Percentiles rank a stretch among this genome's conserved stretches.
phyloP scores from a whole-genome alignment of 2,113 vertebrate genomes.

The Suncus etruscus region DNA sequence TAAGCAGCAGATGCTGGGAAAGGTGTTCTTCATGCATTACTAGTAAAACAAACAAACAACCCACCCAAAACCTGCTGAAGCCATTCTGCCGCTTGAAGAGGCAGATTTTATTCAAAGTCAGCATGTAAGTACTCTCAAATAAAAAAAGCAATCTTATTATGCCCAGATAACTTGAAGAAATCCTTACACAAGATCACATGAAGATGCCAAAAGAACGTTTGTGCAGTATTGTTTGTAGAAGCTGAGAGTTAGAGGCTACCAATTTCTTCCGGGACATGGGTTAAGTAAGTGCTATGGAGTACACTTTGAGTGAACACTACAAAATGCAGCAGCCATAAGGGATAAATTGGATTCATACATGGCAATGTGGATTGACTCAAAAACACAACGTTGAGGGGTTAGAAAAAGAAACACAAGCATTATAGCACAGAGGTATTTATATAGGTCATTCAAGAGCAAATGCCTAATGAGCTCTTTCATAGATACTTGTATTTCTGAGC shows the following conservation, averaged over 20 bases:
- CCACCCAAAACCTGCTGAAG: too few relatives aligned
- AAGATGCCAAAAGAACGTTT: background rate
- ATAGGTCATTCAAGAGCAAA: background rate
- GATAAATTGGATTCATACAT: slow-evolving; percentile 3
- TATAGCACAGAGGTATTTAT: background rate
- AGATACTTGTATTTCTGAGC: slow-evolving; percentile 20
- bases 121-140: background rate
- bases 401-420: background rate
- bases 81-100: too few relatives aligned
- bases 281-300: background rate
- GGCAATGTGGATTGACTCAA: background rate
- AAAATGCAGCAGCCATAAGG: background rate
- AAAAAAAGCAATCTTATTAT: background rate
- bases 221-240: slow-evolving; percentile 1
- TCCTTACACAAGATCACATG: background rate
- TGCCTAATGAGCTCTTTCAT: slow-evolving; percentile 46
- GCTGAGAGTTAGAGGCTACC: slow-evolving; percentile 11
- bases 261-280: background rate
- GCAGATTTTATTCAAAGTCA: too few relatives aligned
- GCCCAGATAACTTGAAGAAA: background rate
- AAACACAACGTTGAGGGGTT: background rate
- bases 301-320: background rate
- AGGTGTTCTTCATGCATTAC: too few relatives aligned
- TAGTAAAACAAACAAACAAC: too few relatives aligned
- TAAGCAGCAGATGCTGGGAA: too few relatives aligned